Conservation (phyloP, 2,797 vertebrate genomes). For the Eulemur mongoz region DNA sequence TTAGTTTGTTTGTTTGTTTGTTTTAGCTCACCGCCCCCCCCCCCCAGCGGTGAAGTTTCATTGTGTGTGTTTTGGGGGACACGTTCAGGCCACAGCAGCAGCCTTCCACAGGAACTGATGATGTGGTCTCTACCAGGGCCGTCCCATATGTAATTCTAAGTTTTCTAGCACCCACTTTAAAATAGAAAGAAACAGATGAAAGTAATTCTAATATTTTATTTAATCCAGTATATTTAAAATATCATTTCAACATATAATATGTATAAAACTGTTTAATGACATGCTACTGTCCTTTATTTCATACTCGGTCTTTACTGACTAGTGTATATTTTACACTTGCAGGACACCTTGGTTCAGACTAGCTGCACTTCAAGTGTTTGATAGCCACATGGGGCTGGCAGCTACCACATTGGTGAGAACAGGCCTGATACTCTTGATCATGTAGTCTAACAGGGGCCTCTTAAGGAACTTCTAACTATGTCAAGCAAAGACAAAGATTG, state of each 20-base stretch:
- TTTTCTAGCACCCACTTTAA: not conserved
- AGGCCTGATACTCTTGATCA: not conserved
- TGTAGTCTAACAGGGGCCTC: not conserved
- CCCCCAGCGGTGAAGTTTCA: not conserved
- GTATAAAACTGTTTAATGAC: not conserved
- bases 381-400: not conserved
- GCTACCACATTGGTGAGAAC: not conserved
- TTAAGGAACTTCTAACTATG: not conserved
- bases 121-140: not conserved
- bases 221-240: not conserved
- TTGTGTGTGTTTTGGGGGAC: not conserved
- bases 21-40: no score
- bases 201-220: not conserved
- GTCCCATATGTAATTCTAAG: not conserved
- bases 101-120: not conserved
- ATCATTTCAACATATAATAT: not conserved
- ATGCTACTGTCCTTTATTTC: not conserved
- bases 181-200: not conserved
- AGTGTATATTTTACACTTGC: not conserved
- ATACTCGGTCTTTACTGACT: not conserved
- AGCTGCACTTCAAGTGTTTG: not conserved
- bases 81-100: not conserved
- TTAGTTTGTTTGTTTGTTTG: no score
- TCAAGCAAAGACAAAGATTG: not conserved
- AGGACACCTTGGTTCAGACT: not conserved